Percentiles rank a stretch among this genome's conserved stretches.
phyloP scores from a whole-genome alignment of 2,797 vertebrate species.

The Eutrigla gurnardus region DNA sequence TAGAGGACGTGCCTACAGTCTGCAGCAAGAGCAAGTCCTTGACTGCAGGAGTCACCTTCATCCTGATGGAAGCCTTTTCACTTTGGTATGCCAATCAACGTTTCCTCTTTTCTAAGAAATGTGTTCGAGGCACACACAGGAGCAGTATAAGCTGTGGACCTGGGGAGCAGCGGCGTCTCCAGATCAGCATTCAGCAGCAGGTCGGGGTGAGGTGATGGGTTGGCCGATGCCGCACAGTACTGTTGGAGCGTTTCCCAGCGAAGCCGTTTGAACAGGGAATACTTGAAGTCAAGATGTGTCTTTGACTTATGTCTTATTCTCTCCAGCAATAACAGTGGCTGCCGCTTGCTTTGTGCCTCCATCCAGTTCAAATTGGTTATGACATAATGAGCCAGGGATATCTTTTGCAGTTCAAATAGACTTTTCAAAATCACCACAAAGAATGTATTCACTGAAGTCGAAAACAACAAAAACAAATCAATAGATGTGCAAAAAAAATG shows the following conservation, averaged over 20 bases:
- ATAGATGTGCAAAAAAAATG: slow-evolving; percentile 27
- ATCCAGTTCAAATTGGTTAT: slow-evolving; percentile 45
- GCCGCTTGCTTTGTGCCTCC: slow-evolving; percentile 41
- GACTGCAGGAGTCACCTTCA: slow-evolving; percentile 65
- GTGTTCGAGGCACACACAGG: background rate
- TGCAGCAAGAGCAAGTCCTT: slow-evolving; percentile 38
- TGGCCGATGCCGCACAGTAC: slow-evolving; percentile 32
- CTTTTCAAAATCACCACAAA: slow-evolving; percentile 32
- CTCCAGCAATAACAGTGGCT: slow-evolving; percentile 28
- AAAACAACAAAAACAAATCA: background rate
- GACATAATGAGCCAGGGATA: slow-evolving; percentile 36
- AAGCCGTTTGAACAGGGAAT: slow-evolving; percentile 62
- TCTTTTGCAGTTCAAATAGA: slow-evolving; percentile 36
- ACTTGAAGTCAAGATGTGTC: slow-evolving; percentile 48
- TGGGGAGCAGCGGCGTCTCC: slow-evolving; percentile 21
- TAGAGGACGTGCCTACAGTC: slow-evolving; percentile 11
- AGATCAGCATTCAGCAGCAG: slow-evolving; percentile 45
- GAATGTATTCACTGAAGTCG: slow-evolving; percentile 16
- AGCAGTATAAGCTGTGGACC: background rate
- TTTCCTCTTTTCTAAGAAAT: slow-evolving; percentile 20
- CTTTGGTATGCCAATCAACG: slow-evolving; percentile 36
- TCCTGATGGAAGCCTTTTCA: slow-evolving; percentile 17
- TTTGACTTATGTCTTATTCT: slow-evolving; percentile 44
- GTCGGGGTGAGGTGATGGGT: slow-evolving; percentile 40
- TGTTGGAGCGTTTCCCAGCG: slow-evolving; percentile 59